Conservation (phyloP, 2,797 vertebrate genomes). For the Danionella dracula region DNA sequence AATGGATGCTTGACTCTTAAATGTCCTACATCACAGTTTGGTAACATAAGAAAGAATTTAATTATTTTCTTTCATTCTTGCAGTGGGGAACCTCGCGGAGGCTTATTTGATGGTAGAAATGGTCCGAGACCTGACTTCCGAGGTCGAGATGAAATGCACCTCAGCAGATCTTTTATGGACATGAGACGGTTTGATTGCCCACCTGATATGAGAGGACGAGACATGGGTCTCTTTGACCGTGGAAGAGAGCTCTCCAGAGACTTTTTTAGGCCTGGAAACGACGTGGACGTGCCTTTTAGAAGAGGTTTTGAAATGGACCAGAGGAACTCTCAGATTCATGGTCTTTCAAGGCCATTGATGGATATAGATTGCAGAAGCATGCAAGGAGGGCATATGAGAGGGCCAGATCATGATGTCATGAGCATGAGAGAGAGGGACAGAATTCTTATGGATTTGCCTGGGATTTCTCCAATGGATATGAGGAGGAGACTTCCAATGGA, state of each 20-base stretch:
- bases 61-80: constrained; percentile 48
- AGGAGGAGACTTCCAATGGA: constrained; percentile 66
- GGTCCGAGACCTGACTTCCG: constrained; percentile 85
- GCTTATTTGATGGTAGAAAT: constrained; percentile 90
- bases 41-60: background rate
- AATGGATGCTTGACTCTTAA: too few relatives aligned
- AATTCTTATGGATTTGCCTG: constrained; percentile 70
- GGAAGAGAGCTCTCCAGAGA: constrained; percentile 77
- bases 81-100: constrained; percentile 89
- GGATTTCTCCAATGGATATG: constrained; percentile 63
- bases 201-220: constrained; percentile 77
- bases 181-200: constrained; percentile 83
- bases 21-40: too few relatives aligned
- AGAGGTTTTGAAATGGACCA: constrained; percentile 64
- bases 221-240: constrained; percentile 77
- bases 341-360: constrained; percentile 68
- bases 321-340: constrained; percentile 69
- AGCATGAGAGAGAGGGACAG: constrained; percentile 81
- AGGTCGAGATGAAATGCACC: constrained; percentile 89
- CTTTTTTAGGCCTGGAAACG: constrained; percentile 60
- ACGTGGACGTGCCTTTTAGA: constrained; percentile 70
- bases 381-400: constrained; percentile 71
- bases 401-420: constrained; percentile 72
- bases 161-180: constrained; percentile 82
- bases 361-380: constrained; percentile 81